Conservation (phyloP, 2,113 vertebrate genomes). For the Elaphurus davidianus region DNA sequence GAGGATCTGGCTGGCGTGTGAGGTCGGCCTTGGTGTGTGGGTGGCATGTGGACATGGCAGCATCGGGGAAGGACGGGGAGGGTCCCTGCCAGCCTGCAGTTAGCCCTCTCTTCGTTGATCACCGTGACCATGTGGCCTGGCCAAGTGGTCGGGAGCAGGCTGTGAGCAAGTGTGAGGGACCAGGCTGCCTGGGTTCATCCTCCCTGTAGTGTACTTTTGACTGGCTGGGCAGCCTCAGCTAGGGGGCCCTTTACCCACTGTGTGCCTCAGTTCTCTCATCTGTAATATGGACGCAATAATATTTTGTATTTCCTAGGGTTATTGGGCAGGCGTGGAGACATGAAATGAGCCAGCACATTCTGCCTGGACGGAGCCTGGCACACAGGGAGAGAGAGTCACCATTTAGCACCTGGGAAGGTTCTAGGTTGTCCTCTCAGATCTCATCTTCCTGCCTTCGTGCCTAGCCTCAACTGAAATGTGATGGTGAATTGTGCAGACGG, state of each 20-base stretch:
- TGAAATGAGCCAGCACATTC: neutral
- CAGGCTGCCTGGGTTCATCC: neutral
- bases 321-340: neutral
- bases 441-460: neutral
- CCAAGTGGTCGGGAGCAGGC: neutral
- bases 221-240: neutral
- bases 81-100: neutral
- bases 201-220: neutral
- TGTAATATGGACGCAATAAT: neutral
- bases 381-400: neutral
- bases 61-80: neutral
- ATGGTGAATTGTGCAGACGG: neutral
- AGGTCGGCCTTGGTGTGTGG: neutral
- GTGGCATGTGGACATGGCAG: neutral
- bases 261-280: conserved; percentile 1
- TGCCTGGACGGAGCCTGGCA: neutral
- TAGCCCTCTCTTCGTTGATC: neutral
- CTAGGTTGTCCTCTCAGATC: neutral
- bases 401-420: neutral
- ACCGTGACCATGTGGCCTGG: neutral
- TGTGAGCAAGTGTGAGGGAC: neutral
- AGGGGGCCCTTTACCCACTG: neutral
- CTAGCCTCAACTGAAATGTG: neutral
- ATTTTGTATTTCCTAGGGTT: neutral
- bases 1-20: neutral